A percentile compares a stretch with the other conserved stretches of the same genome.
Evolutionary conservation across 2,888 invertebrate genomes (phyloP).

Genomic region (Antheraea yamamai): DNA sequence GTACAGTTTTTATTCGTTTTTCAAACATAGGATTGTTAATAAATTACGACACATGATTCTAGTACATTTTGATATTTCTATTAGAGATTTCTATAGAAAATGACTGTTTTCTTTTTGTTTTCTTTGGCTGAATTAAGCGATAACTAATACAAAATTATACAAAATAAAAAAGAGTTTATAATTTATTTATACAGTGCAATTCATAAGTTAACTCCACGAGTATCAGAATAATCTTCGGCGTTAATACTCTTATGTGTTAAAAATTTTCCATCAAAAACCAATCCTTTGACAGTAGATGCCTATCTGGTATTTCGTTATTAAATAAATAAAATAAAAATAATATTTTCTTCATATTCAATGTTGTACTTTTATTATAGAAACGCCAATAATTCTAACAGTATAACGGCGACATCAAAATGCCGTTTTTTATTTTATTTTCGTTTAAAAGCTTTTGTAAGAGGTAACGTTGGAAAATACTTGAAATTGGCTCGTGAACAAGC

Average conservation of each 20-base stretch:
- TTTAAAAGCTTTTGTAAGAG: constrained; percentile 55
- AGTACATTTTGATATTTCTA: neutral
- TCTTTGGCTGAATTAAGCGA: too few relatives aligned
- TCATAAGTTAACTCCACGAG: too few relatives aligned
- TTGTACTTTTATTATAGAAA: constrained; percentile 1
- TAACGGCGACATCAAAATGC: constrained; percentile 40
- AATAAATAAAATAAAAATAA: neutral
- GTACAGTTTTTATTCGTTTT: constrained; percentile 31
- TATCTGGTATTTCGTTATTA: neutral
- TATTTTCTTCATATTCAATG: neutral
- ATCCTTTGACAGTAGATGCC: too few relatives aligned
- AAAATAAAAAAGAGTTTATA: too few relatives aligned
- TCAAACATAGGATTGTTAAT: constrained; percentile 33
- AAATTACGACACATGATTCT: neutral
- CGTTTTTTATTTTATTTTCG: constrained; percentile 67
- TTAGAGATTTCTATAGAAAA: too few relatives aligned
- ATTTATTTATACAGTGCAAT: too few relatives aligned
- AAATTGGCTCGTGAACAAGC: constrained; percentile 65
- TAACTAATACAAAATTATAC: too few relatives aligned
- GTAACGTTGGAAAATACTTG: constrained; percentile 51
- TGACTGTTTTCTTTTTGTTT: too few relatives aligned
- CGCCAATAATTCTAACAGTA: constrained; percentile 40
- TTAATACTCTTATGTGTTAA: too few relatives aligned
- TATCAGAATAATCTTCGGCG: too few relatives aligned
- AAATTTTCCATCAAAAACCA: too few relatives aligned